These are phyloP conservation scores for Pteruthius melanotis DNA, from an alignment of 2,113 vertebrate species.

Conservation along the genomic window DNA sequence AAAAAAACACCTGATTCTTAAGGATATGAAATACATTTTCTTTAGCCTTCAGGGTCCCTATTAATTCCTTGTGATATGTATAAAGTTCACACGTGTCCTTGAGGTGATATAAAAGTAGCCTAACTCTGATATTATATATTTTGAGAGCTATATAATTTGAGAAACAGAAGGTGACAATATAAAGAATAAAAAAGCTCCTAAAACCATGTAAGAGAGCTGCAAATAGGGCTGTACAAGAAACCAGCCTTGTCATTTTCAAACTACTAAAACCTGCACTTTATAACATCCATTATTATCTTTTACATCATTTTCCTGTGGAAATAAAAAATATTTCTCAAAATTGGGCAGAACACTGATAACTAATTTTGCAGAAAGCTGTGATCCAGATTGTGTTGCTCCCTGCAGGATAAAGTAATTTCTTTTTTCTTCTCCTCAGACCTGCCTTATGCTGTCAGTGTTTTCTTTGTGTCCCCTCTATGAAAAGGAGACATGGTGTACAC, in stretches of 20 bases:
- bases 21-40: not conserved
- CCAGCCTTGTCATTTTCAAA: not conserved
- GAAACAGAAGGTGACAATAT: conserved; percentile 20
- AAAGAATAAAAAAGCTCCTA: not conserved
- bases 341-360: not conserved
- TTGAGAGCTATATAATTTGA: not conserved
- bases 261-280: not conserved
- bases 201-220: not conserved
- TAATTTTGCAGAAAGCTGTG: not conserved
- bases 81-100: not conserved
- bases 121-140: not conserved
- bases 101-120: not conserved
- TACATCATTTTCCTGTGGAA: not conserved
- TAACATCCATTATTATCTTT: not conserved
- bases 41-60: not conserved
- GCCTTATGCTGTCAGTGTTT: not conserved
- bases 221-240: not conserved
- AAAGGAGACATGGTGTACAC: not conserved
- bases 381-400: not conserved
- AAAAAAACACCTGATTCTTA: not conserved
- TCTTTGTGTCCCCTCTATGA: not conserved
- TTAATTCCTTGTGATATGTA: not conserved
- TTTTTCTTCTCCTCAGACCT: not conserved
- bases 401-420: not conserved
- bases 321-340: not conserved